Evolutionary conservation across 1,140 invertebrate species (phyloP).

Genomic region (Microplitis mediator): DNA sequence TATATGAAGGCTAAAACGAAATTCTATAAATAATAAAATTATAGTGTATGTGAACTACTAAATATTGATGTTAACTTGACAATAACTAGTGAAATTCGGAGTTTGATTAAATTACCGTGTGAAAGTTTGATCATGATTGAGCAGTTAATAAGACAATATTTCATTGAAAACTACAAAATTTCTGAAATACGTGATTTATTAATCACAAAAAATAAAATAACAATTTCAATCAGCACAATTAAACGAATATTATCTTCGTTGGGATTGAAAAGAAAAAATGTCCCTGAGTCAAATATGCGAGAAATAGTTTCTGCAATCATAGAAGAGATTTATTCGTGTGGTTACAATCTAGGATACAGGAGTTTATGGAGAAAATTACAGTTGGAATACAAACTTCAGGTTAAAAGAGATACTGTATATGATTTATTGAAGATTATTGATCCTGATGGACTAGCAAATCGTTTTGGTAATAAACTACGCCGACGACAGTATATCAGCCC

Average conservation of each 20-base stretch:
- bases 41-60: background rate
- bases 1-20: too few relatives aligned
- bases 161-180: too few relatives aligned
- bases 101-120: background rate
- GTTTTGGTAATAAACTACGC: background rate
- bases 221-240: background rate
- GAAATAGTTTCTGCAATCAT: background rate
- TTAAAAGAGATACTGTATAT: background rate
- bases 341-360: background rate
- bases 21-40: too few relatives aligned
- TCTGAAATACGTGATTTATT: too few relatives aligned
- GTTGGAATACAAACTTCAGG: background rate
- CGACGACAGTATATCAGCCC: constrained; percentile 29
- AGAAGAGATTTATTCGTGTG: background rate
- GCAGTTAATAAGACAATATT: too few relatives aligned
- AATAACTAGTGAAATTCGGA: background rate
- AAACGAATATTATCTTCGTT: background rate
- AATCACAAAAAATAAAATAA: background rate
- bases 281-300: background rate
- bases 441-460: constrained; percentile 9
- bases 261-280: background rate
- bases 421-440: constrained; percentile 1
- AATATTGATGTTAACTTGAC: background rate
- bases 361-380: constrained; percentile 1
- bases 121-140: background rate